These are phyloP conservation scores for Pheosia gnoma DNA, from an alignment of 2,888 invertebrate species.

Conservation along the genomic window DNA sequence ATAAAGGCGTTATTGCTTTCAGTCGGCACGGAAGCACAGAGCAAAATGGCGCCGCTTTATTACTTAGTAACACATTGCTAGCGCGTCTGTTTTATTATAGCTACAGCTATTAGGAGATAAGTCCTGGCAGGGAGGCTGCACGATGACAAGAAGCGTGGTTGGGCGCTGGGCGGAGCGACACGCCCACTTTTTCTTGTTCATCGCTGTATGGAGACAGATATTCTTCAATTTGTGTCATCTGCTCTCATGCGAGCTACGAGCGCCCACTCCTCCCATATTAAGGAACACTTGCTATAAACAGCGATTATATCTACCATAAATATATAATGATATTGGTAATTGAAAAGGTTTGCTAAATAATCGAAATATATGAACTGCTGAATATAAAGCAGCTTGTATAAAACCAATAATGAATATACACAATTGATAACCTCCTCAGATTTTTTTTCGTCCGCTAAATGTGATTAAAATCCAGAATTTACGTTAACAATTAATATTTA, in stretches of 20 bases:
- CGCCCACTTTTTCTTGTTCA: slow-evolving; percentile 77
- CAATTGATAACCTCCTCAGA: no score
- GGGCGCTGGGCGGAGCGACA: slow-evolving; percentile 77
- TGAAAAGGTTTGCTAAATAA: no score
- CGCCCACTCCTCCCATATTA: slow-evolving; percentile 1
- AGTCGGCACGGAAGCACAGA: slow-evolving; percentile 69
- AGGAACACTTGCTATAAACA: neutral
- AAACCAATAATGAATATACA: no score
- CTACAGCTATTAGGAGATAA: slow-evolving; percentile 77
- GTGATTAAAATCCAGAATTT: no score
- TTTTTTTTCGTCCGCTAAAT: no score
- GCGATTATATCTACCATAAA: no score
- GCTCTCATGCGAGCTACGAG: slow-evolving; percentile 33
- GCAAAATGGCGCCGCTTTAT: slow-evolving; percentile 83
- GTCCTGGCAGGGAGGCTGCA: slow-evolving; percentile 66
- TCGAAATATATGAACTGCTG: no score
- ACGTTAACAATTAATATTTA: no score
- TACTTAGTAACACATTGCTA: slow-evolving; percentile 82
- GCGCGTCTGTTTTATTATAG: slow-evolving; percentile 80
- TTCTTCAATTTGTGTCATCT: slow-evolving; percentile 51
- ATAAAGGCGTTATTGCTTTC: slow-evolving; percentile 76
- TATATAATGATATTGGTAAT: no score
- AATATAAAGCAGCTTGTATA: no score
- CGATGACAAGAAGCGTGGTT: slow-evolving; percentile 64
- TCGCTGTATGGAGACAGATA: slow-evolving; percentile 52